phyloP scores from a whole-genome alignment of 2,113 vertebrate species.

The Dromas ardeola region DNA sequence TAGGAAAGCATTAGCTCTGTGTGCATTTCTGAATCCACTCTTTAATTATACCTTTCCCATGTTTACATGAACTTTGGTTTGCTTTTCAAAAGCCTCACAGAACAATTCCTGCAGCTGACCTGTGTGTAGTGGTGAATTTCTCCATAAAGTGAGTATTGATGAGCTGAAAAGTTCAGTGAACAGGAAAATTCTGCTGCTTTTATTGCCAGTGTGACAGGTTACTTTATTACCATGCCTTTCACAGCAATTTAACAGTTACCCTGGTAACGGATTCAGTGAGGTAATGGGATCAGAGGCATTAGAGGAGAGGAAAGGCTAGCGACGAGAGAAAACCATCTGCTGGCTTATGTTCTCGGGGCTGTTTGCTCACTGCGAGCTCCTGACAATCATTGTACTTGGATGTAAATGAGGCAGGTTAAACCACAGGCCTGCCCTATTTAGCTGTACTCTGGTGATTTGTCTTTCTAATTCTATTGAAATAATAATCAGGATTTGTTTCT shows the following conservation, averaged over 20 bases:
- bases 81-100: conserved; percentile 69
- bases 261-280: conserved; percentile 86
- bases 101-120: conserved; percentile 75
- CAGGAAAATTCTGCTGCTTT: conserved; percentile 87
- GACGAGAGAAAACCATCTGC: conserved; percentile 81
- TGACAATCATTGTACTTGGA: conserved; percentile 70
- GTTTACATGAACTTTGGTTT: conserved; percentile 79
- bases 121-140: conserved; percentile 75
- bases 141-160: conserved; percentile 82
- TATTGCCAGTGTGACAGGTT: conserved; percentile 86
- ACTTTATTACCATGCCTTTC: conserved; percentile 88
- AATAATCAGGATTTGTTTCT: conserved; percentile 85
- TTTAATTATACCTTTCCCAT: conserved; percentile 70
- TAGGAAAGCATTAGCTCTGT: background rate
- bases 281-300: conserved; percentile 86
- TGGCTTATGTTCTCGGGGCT: conserved; percentile 74
- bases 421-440: conserved; percentile 78
- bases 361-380: conserved; percentile 70
- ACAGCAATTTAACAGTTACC: conserved; percentile 89
- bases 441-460: conserved; percentile 78
- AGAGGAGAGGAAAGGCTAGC: conserved; percentile 75
- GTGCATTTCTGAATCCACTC: conserved; percentile 17
- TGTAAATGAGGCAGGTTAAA: conserved; percentile 80
- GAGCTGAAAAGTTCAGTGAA: conserved; percentile 87
- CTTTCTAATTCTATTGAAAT: conserved; percentile 84